Evolutionary conservation across 2,888 invertebrate species (phyloP).

Genomic region (Ichneumoninae sp.): DNA sequence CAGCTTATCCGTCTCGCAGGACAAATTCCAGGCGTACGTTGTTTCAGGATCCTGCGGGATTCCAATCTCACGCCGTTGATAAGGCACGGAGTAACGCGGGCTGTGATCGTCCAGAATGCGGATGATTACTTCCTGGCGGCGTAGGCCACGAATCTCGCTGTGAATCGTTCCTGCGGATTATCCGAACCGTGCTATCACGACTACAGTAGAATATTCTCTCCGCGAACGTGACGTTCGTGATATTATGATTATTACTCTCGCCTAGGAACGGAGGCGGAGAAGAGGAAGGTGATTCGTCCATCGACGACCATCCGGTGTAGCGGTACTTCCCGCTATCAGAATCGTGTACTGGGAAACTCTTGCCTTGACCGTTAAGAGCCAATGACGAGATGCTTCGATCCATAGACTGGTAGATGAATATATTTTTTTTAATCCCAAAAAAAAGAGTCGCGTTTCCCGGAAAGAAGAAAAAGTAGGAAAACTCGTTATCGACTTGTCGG

Average conservation of each 20-base stretch:
- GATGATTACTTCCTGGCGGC: slow-evolving; percentile 20
- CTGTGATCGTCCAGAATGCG: slow-evolving; percentile 5
- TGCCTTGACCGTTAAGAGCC: background rate
- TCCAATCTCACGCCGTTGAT: background rate
- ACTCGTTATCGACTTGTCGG: background rate
- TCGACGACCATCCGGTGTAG: slow-evolving; percentile 2
- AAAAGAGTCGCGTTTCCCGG: background rate
- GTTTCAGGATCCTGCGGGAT: background rate
- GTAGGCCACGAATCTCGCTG: slow-evolving; percentile 6
- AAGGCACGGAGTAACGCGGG: background rate
- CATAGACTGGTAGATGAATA: background rate
- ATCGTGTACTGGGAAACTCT: background rate
- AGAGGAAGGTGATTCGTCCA: background rate
- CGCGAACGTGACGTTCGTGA: slow-evolving; percentile 1
- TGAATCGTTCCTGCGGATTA: slow-evolving; percentile 10
- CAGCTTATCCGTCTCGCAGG: background rate
- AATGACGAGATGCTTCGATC: background rate
- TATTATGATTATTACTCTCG: background rate
- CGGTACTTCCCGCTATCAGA: background rate
- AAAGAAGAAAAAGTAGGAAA: slow-evolving; percentile 17
- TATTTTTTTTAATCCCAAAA: background rate
- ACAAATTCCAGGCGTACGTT: background rate
- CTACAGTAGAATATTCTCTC: slow-evolving; percentile 13
- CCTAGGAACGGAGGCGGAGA: background rate
- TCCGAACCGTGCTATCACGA: slow-evolving; percentile 12